phyloP scores from a whole-genome alignment of 2,888 invertebrate species.

The Drosophila mayaguana region DNA sequence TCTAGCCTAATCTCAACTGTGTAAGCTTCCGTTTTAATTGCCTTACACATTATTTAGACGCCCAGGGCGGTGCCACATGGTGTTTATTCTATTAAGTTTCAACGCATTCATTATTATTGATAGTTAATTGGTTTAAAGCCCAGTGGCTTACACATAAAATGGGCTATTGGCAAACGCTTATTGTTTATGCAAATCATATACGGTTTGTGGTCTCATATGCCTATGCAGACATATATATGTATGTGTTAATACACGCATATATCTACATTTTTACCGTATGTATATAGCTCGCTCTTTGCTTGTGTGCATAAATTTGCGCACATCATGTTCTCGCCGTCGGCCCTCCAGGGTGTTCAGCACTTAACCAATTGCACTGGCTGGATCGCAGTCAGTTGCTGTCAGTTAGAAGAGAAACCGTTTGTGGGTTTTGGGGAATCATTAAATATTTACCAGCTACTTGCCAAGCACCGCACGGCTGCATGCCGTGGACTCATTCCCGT shows the following conservation, averaged over 20 bases:
- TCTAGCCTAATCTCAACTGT: background rate
- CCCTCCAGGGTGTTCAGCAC: slow-evolving; percentile 40
- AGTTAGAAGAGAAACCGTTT: slow-evolving; percentile 24
- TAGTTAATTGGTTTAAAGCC: slow-evolving; percentile 16
- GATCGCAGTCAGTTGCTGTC: slow-evolving; percentile 13
- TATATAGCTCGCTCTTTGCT: slow-evolving; percentile 1
- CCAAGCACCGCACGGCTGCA: slow-evolving; percentile 38
- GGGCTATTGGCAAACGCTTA: slow-evolving; percentile 6
- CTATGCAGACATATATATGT: background rate
- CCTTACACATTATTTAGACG: background rate
- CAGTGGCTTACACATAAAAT: slow-evolving; percentile 2
- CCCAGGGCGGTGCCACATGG: background rate
- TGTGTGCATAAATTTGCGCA: slow-evolving; percentile 30
- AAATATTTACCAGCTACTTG: slow-evolving; percentile 70
- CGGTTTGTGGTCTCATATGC: slow-evolving; percentile 30
- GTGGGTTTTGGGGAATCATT: slow-evolving; percentile 58
- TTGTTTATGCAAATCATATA: slow-evolving; percentile 14
- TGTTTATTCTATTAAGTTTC: slow-evolving; percentile 5
- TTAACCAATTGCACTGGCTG: slow-evolving; percentile 56
- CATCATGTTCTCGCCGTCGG: slow-evolving; percentile 3
- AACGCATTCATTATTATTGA: slow-evolving; percentile 15
- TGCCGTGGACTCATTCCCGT: slow-evolving; percentile 13
- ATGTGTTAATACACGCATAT: background rate
- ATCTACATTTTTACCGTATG: background rate
- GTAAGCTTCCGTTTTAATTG: background rate